Base-by-base conservation (phyloP, 2,888 invertebrate genomes). In the Amphipyra tragopoginis region DNA sequence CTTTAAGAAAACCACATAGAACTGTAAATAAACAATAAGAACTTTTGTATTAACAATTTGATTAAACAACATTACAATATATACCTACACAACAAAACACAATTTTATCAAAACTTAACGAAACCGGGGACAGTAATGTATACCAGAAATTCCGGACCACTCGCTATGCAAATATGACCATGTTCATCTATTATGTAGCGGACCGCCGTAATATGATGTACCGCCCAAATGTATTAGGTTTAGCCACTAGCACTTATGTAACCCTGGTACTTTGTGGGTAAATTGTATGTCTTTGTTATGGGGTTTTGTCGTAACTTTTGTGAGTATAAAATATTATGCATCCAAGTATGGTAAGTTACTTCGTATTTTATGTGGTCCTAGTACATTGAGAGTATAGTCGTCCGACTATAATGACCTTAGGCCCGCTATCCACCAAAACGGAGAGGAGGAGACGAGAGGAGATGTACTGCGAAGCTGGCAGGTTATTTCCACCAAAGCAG, bases 161-260 rank as follows among this genome's bases (percentile, higher is more conserved):
- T 40, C n/a, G 52, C 43, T 60, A 71, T 71, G 73, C 68, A 67
- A 71, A 71, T 71, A 55, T n/a, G 45, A 51, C 45, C 54, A 34
- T 33, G 57, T 53, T 53, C 73, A 73, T 71, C 34, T 58, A 71
- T 67, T 71, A 73, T 58, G 67, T 42, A 62, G 66, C 59, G 42
- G 47, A 21, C 55, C 42, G 21, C 39, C 33, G 53, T 54, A 62
- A 73, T 73, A 73, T 71, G 71, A 71, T 58, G 68, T 58, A 40
- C n/a, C 53, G 21, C 60, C 34, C 54, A 47, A 67, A 72, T 72
- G 69, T 72, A 69, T 72, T 69, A 72, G 59, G 38, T 55, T 65
- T 48, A 72, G 66, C 66, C 48, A 10, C 57, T 49, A 21, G 39
- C 72, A 34, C 21, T 57, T 72, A 65, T 65, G 68, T 8, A 1